Evolutionary conservation across 2,797 vertebrate species (phyloP).

Genomic region (Mycteria americana): DNA sequence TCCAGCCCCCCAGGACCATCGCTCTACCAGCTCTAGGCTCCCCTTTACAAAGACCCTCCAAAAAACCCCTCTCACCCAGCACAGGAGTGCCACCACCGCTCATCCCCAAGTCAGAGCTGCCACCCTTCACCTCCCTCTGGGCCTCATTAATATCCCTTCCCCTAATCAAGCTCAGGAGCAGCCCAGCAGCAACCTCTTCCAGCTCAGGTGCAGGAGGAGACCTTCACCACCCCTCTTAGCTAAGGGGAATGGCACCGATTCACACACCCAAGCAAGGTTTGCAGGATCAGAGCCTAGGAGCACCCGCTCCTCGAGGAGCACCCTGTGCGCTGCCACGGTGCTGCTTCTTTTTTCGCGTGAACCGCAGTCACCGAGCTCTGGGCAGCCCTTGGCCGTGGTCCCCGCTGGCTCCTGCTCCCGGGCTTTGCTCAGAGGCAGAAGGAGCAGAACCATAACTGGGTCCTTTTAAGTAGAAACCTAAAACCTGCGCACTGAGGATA

Average conservation of each 20-base stretch:
- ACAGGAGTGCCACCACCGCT: neutral
- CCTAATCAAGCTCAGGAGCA: neutral
- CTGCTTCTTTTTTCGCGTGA: neutral
- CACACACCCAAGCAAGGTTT: neutral
- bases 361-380: fast-evolving
- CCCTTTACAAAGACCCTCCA: neutral
- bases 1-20: neutral
- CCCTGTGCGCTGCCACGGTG: too few relatives aligned
- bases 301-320: fast-evolving
- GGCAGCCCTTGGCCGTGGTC: neutral
- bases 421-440: neutral
- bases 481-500: neutral
- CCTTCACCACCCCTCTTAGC: neutral
- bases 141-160: neutral
- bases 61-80: neutral
- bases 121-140: too few relatives aligned
- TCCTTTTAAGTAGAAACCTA: neutral
- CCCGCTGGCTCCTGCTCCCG: neutral
- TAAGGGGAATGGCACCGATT: fast-evolving
- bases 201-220: neutral
- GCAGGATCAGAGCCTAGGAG: neutral
- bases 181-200: neutral
- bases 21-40: neutral
- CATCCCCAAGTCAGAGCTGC: neutral
- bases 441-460: neutral